A percentile compares a stretch with the other conserved stretches of the same genome.
Evolutionary conservation across 2,888 invertebrate species (phyloP).

Genomic region (Apeira syringaria): DNA sequence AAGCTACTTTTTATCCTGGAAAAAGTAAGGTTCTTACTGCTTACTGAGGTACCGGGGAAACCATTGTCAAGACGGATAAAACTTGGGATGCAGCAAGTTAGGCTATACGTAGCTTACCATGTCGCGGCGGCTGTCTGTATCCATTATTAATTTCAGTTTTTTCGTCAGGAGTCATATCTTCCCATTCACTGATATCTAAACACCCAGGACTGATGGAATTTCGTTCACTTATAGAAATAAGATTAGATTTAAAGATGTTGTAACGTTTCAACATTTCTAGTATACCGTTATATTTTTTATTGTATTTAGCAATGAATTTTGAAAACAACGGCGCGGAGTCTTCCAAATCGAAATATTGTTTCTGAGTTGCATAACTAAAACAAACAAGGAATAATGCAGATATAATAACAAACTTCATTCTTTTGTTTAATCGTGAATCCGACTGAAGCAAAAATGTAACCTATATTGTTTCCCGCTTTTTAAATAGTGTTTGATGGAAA

Average conservation of each 20-base stretch:
- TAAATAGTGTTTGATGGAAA: too few species aligned
- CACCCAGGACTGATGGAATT: background rate
- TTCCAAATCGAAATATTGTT: background rate
- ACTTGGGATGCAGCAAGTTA: too few species aligned
- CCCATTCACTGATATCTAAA: background rate
- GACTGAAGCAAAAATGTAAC: too few species aligned
- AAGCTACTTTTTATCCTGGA: too few species aligned
- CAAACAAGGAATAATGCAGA: too few species aligned
- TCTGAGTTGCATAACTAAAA: background rate
- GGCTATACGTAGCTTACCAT: too few species aligned
- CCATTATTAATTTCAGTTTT: background rate
- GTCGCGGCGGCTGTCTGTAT: background rate
- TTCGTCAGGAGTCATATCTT: background rate
- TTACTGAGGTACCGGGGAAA: too few species aligned
- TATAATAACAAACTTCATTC: too few species aligned
- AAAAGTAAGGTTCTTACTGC: too few species aligned
- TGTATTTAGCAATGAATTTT: background rate
- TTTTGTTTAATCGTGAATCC: too few species aligned
- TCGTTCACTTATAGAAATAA: background rate
- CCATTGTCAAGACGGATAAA: too few species aligned
- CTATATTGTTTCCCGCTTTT: too few species aligned
- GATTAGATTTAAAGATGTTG: background rate
- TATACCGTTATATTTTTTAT: background rate
- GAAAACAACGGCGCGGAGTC: background rate
- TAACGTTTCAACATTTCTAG: background rate